Percentiles rank a stretch among this genome's conserved stretches.
phyloP scores from a whole-genome alignment of 2,797 vertebrate species.

The Mormyrops attenuatus region DNA sequence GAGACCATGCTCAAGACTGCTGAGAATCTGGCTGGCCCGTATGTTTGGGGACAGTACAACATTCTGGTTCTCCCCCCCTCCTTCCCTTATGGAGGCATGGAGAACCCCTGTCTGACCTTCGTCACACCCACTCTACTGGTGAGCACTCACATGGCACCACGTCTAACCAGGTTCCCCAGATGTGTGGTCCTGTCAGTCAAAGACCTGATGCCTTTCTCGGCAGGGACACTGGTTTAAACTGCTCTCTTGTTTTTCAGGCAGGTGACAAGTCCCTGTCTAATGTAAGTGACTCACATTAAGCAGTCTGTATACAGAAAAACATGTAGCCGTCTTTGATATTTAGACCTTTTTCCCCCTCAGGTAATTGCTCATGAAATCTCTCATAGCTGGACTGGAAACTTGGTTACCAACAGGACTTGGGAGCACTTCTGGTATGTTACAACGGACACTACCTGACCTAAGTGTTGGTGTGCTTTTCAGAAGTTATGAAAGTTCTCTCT shows the following conservation, averaged over 20 bases:
- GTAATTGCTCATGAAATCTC: constrained; percentile 97
- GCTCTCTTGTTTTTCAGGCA: constrained; percentile 62
- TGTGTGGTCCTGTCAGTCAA: background rate
- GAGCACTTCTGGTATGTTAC: constrained; percentile 87
- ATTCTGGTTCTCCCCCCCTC: constrained; percentile 87
- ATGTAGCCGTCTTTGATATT: background rate
- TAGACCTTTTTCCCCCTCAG: constrained; percentile 50
- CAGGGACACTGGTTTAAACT: background rate
- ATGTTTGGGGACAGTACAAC: constrained; percentile 94
- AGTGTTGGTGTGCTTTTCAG: background rate
- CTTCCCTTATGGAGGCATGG: constrained; percentile 97
- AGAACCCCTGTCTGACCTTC: constrained; percentile 95
- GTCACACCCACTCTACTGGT: constrained; percentile 91
- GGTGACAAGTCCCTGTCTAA: constrained; percentile 87
- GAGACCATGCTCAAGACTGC: constrained; percentile 88
- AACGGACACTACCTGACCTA: background rate
- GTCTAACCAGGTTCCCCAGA: background rate
- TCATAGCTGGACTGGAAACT: constrained; percentile 97
- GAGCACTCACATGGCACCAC: constrained; percentile 28
- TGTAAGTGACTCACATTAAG: constrained; percentile 67
- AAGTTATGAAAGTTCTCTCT: background rate
- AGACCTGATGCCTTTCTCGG: background rate
- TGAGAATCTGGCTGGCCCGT: constrained; percentile 83
- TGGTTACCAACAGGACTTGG: constrained; percentile 96
- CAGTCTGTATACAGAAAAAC: background rate